These are phyloP conservation scores for Arremon brunneinucha DNA, from an alignment of 2,797 vertebrate species.

Conservation along the genomic window DNA sequence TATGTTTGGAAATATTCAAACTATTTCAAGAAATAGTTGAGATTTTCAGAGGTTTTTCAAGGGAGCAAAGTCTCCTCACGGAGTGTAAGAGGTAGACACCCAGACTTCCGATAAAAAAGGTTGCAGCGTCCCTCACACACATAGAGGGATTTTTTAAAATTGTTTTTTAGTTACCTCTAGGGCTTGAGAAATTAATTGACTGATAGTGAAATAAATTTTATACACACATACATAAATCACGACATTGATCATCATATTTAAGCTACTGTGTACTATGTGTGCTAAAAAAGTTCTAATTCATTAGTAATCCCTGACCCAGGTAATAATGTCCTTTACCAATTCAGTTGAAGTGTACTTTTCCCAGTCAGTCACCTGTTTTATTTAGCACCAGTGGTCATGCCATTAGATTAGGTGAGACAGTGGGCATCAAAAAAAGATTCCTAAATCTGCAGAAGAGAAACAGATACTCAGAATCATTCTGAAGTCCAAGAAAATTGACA, in stretches of 20 bases:
- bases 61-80: not conserved
- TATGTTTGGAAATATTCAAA: not conserved
- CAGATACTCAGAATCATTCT: not conserved
- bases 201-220: not conserved
- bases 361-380: not conserved
- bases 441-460: not conserved
- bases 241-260: not conserved
- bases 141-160: fast-evolving
- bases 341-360: not conserved
- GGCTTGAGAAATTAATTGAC: not conserved
- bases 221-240: not conserved
- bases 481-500: not conserved
- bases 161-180: not conserved
- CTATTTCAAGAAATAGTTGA: not conserved
- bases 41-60: not conserved
- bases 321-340: not conserved
- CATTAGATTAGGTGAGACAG: not conserved
- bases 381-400: not conserved
- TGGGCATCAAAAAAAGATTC: not conserved
- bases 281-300: not conserved
- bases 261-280: not conserved
- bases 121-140: not conserved
- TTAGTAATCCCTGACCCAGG: not conserved
- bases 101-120: not conserved
- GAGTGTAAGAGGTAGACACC: not conserved